Conservation (phyloP, 2,113 vertebrate species). For the Nettapus auritus region DNA sequence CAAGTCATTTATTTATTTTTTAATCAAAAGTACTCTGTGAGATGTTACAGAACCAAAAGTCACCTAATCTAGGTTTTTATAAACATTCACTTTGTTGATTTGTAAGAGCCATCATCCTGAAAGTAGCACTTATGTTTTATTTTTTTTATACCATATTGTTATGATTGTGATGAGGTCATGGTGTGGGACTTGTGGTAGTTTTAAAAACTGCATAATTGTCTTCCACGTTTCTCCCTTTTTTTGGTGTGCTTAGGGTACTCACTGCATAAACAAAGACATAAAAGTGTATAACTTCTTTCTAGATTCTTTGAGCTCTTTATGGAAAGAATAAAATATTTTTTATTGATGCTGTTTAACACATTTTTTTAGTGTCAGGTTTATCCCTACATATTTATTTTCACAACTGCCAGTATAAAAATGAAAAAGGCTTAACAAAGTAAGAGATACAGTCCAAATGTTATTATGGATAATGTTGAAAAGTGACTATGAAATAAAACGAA, state of each 20-base stretch:
- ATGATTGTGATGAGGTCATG: neutral
- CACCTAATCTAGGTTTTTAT: neutral
- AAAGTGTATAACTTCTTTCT: neutral
- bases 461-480: neutral
- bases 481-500: rapidly evolving
- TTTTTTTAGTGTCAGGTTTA: neutral
- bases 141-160: neutral
- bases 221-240: neutral
- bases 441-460: neutral
- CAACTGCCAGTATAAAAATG: neutral
- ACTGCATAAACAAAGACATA: neutral
- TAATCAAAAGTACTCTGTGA: neutral
- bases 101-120: neutral
- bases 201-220: neutral
- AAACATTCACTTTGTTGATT: neutral
- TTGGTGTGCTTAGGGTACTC: neutral
- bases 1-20: neutral
- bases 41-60: neutral
- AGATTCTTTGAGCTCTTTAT: neutral
- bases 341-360: neutral
- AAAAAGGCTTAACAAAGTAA: neutral
- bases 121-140: neutral
- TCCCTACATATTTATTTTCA: neutral
- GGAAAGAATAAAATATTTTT: neutral
- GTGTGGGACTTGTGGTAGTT: neutral